Base-by-base conservation (phyloP, 2,113 vertebrate species). In the Cyprinodon brontotheroides region DNA sequence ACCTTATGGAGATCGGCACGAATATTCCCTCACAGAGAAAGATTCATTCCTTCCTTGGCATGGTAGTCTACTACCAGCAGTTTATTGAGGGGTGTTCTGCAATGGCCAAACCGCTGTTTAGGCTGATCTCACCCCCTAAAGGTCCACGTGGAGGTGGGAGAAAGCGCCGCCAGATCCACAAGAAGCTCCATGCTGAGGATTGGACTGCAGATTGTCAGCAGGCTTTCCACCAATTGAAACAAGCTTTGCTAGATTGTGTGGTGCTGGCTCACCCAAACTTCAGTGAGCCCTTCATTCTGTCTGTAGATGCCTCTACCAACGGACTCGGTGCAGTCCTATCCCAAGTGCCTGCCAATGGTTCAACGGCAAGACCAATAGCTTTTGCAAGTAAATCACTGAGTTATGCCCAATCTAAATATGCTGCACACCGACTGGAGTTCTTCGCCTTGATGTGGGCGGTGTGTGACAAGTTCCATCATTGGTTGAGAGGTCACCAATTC, bases 191-290 rank as follows among this genome's bases (percentile, higher is more conserved):
- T 39, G 36, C 67, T 7, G 29, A 39, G 3, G 48, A 69, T 39
- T 69, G 48, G 67, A 69, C 67, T 40, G 15, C 11, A 1, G 67
- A 69, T 20, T 57, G 48, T 39, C 38, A 3, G 4, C 2, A 22
- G 13, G 50, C 68, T 41, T 70, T 70, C 29, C 2, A 2, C 6
- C 38, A 40, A 12, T 20, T 60, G 15, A 41, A 70, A 11, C 37
- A 40, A 9, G 53, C 38, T 12, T 12, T 70, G 48, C 22, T 70
- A 11, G 50, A 13, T 9, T 11, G 1, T 2, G 68, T 70, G 0
- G 13, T 69, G 36, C 48, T 57, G 48, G 48, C 67, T 2, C 67
- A 66, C 41, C 67, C 67, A n/a, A 39, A 69, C 36, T 69, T 57
- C 20, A 29, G 15, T 3, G 14, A 68, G 7, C 65, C 65, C 4